Evolutionary conservation across 2,797 vertebrate genomes (phyloP).

Genomic region (Glossophaga mutica): DNA sequence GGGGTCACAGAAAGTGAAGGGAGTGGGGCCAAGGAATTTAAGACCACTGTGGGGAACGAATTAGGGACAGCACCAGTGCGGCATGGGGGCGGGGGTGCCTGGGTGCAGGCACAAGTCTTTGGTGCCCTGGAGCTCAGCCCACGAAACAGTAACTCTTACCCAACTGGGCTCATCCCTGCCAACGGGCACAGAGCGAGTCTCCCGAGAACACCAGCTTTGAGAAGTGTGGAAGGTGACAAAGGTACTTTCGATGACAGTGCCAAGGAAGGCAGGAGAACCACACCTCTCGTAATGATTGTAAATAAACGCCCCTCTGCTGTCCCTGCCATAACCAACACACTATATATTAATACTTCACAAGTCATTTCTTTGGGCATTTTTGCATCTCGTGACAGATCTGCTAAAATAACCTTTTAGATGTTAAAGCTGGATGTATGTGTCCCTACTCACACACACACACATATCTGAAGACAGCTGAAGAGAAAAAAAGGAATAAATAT

Average conservation of each 20-base stretch:
- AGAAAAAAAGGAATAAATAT: conserved; percentile 58
- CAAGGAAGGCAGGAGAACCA: not conserved
- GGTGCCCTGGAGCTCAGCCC: not conserved
- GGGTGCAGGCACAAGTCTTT: not conserved
- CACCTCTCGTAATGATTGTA: not conserved
- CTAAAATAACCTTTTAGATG: conserved; percentile 19
- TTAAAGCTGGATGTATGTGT: conserved; percentile 52
- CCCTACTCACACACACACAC: not conserved
- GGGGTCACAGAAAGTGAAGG: not conserved
- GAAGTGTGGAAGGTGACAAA: not conserved
- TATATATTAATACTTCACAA: not conserved
- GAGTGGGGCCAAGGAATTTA: not conserved
- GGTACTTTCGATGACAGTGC: not conserved
- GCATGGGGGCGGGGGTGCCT: too few species aligned
- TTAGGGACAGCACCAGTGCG: not conserved
- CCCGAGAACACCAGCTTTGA: not conserved
- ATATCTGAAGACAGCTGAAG: not conserved
- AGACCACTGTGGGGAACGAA: not conserved
- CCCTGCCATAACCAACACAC: not conserved
- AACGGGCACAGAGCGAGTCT: not conserved
- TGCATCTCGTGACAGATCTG: not conserved
- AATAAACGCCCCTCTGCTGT: not conserved
- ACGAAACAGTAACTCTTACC: not conserved
- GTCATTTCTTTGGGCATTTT: not conserved
- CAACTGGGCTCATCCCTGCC: not conserved